Evolutionary conservation across 2,888 invertebrate genomes (phyloP).

Genomic region (Keiferia lycopersicella): DNA sequence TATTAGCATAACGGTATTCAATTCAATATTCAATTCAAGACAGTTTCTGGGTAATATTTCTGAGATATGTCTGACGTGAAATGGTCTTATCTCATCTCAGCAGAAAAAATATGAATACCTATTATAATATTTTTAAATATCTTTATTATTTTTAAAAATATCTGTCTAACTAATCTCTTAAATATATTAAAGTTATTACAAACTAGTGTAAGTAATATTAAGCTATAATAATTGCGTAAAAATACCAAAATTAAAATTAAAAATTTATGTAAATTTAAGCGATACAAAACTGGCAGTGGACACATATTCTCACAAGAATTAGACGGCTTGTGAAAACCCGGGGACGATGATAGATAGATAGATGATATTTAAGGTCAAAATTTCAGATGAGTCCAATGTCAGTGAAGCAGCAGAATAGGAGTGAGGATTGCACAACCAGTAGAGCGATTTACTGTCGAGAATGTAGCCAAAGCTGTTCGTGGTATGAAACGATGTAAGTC

Average conservation of each 20-base stretch:
- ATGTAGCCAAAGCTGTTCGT: background rate
- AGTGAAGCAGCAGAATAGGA: background rate
- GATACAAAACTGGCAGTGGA: too few species aligned
- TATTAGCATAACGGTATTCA: too few species aligned
- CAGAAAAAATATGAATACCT: too few species aligned
- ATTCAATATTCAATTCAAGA: too few species aligned
- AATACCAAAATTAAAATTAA: background rate
- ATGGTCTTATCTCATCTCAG: too few species aligned
- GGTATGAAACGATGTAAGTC: background rate
- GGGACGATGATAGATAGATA: too few species aligned
- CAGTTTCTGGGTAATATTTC: too few species aligned
- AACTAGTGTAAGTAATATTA: background rate
- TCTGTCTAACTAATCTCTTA: background rate
- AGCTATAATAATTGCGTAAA: background rate
- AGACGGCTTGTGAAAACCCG: background rate
- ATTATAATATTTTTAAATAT: too few species aligned
- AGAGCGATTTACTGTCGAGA: background rate
- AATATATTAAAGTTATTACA: background rate
- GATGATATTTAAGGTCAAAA: background rate
- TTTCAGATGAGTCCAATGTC: background rate
- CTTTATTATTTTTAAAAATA: too few species aligned
- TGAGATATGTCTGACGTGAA: too few species aligned
- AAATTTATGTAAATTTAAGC: too few species aligned
- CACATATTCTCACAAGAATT: background rate
- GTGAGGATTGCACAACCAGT: too few species aligned